These are phyloP conservation scores for Semnornis frantzii DNA, from an alignment of 2,113 vertebrate genomes.

Conservation along the genomic window DNA sequence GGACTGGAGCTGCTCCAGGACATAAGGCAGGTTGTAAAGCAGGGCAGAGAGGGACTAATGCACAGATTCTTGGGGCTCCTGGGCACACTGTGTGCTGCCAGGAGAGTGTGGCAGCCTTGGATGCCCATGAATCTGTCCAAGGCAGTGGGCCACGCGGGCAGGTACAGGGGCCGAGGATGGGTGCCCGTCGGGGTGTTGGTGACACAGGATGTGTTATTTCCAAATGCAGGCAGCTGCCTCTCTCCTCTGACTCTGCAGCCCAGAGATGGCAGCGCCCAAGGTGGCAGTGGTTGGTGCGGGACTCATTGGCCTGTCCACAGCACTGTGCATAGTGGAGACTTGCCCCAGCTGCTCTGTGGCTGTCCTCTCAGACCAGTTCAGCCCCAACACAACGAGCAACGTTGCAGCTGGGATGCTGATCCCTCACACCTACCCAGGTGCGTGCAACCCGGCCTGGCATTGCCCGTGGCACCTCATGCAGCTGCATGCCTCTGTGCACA, in stretches of 20 bases:
- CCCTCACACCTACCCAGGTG: constrained; percentile 81
- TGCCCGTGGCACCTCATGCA: fast-evolving
- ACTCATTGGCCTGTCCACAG: constrained; percentile 88
- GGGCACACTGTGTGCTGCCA: neutral
- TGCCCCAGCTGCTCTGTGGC: constrained; percentile 80
- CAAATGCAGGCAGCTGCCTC: neutral
- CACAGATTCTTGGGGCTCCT: neutral
- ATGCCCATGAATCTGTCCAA: fast-evolving
- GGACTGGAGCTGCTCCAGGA: neutral
- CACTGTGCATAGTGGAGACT: constrained; percentile 78
- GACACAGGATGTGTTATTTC: neutral
- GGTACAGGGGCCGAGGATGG: neutral
- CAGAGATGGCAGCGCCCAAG: constrained; percentile 50
- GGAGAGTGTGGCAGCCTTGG: neutral
- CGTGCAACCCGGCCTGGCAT: neutral
- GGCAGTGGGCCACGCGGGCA: neutral
- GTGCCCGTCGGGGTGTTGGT: fast-evolving
- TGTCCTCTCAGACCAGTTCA: constrained; percentile 85
- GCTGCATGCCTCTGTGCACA: fast-evolving
- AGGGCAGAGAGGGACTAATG: neutral
- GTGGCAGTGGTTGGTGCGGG: constrained; percentile 88
- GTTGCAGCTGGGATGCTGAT: constrained; percentile 90
- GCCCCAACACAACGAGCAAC: constrained; percentile 89
- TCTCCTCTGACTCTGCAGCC: neutral
- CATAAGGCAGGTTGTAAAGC: neutral